Evolutionary conservation across 1,140 invertebrate genomes (phyloP).

Genomic region (Papilio polytes): DNA sequence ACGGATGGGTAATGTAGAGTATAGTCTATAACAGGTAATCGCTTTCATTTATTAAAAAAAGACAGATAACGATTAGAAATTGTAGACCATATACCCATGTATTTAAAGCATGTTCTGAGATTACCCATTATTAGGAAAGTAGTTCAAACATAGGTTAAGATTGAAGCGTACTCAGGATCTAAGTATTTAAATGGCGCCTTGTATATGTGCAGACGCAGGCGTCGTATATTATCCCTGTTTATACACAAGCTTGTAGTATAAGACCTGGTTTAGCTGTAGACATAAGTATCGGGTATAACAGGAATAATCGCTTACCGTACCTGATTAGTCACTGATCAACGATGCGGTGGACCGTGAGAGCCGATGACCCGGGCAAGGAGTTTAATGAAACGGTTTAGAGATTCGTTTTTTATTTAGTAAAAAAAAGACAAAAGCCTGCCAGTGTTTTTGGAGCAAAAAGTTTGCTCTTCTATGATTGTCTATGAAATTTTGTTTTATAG

Average conservation of each 20-base stretch:
- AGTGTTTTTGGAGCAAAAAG: not conserved
- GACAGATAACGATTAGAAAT: not conserved
- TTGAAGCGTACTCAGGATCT: not conserved
- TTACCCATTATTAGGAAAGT: not conserved
- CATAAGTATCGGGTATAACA: slow-evolving; percentile 29
- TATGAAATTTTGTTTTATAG: not conserved
- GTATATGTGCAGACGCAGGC: not conserved
- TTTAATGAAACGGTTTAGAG: slow-evolving; percentile 29
- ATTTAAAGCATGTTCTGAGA: not conserved
- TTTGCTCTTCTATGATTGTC: not conserved
- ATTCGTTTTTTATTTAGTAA: not conserved
- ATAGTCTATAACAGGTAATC: not conserved
- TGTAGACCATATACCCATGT: not conserved
- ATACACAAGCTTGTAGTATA: not conserved
- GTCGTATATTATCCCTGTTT: not conserved
- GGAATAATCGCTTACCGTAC: slow-evolving; percentile 43
- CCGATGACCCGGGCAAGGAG: slow-evolving; percentile 35
- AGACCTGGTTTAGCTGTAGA: not conserved
- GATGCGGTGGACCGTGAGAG: slow-evolving; percentile 43
- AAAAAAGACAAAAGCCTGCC: slow-evolving; percentile 21
- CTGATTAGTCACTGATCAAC: slow-evolving; percentile 47
- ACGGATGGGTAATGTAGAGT: not conserved
- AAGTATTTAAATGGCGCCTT: slow-evolving; percentile 5
- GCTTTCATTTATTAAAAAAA: not conserved
- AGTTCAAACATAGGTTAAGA: not conserved